Evolutionary conservation across 2,888 invertebrate genomes (phyloP).

Genomic region (Melinopterus prodromus): DNA sequence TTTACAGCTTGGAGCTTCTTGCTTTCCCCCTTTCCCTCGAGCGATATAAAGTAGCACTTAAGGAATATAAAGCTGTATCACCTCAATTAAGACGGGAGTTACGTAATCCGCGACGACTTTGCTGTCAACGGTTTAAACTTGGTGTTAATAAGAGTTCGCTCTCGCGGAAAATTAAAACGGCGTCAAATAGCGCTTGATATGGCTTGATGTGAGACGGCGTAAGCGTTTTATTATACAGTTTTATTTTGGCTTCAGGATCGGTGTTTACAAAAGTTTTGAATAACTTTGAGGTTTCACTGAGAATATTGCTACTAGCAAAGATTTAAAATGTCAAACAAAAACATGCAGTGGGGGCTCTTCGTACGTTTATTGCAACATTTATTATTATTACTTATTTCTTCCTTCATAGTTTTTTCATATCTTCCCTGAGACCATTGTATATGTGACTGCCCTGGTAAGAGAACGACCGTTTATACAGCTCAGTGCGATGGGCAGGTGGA

Average conservation of each 20-base stretch:
- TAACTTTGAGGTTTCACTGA: neutral
- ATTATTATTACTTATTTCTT: too few species aligned
- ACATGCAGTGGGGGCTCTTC: too few species aligned
- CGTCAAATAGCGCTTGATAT: neutral
- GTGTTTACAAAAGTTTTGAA: neutral
- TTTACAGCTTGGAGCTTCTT: neutral
- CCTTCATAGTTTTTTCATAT: too few species aligned
- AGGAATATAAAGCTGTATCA: neutral
- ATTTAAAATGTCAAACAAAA: neutral
- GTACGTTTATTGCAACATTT: too few species aligned
- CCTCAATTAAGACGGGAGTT: conserved; percentile 4
- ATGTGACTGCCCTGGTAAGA: too few species aligned
- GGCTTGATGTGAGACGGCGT: neutral
- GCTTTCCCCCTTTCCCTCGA: neutral
- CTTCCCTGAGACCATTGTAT: too few species aligned
- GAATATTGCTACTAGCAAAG: neutral
- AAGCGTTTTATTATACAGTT: too few species aligned
- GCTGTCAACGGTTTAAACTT: neutral
- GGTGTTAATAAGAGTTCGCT: neutral
- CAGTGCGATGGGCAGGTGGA: too few species aligned
- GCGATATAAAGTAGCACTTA: conserved; percentile 4
- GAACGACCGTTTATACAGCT: too few species aligned
- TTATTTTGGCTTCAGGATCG: too few species aligned
- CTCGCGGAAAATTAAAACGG: neutral
- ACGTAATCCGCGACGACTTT: neutral